Base-by-base conservation (phyloP, 2,113 vertebrate genomes). In the Peromyscus leucopus region DNA sequence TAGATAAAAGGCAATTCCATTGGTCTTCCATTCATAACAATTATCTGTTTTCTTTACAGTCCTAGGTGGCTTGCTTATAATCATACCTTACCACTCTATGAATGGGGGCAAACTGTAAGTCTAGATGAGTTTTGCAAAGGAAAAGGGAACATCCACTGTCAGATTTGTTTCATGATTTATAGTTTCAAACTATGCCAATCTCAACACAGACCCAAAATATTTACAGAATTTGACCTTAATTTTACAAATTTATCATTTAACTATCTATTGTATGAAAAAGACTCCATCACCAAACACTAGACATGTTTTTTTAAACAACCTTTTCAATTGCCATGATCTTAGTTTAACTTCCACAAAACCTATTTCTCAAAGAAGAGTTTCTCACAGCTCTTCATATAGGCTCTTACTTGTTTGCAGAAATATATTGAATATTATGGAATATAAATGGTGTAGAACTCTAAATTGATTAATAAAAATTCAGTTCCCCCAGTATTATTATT, bases 311-410 rank as follows among this genome's bases (percentile, higher is more conserved):
- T 61, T 61, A 15, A 67, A 89, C 46, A 39, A 13, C 15, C 3
- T 85, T 17, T 28, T 17, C 48, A 46, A 46, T 74, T 61, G 33
- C 33, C 36, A 13, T 82, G 39, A 21, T 87, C 26, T 36, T 61
- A 61, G n/a, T 76, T 92, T 63, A 89, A 65, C 5, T 91, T 89
- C 74, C n/a, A 7, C 69, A 80, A 91, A 91, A 85, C 46, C 9
- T 85, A 65, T 61, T 78, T 3, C 5, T 95, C 33, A 63, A 93
- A 94, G n/a, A 5, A 61, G 31, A 96, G 48, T 2, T 82, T 80
- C 26, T 17, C 5, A 57, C 4, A n/a, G 16, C 21, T 76, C 1
- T 42, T 16, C 12, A 10, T 12, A 8, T 80, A 21, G 51, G 11
- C 3, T 31, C 48, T 89, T 86, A 7, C 6, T 63, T 3, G 33